Conservation (phyloP, 2,113 vertebrate species). For the Brachypteracias leptosomus region DNA sequence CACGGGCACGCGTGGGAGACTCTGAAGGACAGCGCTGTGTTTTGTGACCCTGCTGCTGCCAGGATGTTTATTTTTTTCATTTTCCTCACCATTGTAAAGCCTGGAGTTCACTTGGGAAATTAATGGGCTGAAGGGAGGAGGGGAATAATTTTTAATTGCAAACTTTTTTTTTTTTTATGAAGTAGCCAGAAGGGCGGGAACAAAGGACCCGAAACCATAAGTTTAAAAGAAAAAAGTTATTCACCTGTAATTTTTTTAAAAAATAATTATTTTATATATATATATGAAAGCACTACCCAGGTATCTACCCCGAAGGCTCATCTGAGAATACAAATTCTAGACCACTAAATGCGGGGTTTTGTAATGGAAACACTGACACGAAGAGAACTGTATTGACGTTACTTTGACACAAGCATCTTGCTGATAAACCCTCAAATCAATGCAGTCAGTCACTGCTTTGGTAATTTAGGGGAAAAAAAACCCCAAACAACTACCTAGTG, state of each 20-base stretch:
- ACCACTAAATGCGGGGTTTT: neutral
- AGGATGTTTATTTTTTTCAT: neutral
- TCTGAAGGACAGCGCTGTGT: neutral
- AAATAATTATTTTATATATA: too few relatives aligned
- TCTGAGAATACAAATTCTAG: neutral
- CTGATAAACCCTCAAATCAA: neutral
- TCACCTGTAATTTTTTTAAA: constrained; percentile 11
- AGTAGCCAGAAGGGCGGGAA: neutral
- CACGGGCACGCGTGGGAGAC: neutral
- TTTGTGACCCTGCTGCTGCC: neutral
- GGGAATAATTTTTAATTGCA: neutral
- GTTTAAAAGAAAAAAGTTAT: neutral
- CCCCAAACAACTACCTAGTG: neutral
- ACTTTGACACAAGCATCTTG: neutral
- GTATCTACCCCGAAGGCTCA: neutral
- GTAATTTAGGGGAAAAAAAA: neutral
- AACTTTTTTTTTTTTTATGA: neutral
- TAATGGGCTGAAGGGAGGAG: neutral
- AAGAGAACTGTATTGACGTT: neutral
- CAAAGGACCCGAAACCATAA: neutral
- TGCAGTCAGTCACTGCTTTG: neutral
- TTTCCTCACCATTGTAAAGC: neutral
- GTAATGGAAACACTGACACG: constrained; percentile 14
- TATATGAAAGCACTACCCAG: neutral
- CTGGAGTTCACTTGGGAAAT: constrained; percentile 5